These are phyloP conservation scores for Aphelinus atriplicis DNA, from an alignment of 1,140 invertebrate genomes.

Conservation along the genomic window DNA sequence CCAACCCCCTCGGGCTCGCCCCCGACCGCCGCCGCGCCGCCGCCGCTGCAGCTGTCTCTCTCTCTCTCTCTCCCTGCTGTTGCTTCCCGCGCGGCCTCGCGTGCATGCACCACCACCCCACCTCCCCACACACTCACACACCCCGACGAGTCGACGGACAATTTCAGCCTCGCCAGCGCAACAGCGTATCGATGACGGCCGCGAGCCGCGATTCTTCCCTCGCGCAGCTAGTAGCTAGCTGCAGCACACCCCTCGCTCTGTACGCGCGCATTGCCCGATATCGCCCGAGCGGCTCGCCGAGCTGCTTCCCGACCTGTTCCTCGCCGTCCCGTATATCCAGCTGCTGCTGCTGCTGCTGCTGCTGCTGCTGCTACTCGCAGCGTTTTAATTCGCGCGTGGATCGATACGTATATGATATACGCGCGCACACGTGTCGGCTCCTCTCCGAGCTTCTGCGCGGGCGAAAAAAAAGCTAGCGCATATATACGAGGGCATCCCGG, in stretches of 20 bases:
- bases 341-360: too few species aligned
- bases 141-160: too few species aligned
- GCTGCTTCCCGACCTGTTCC: slow-evolving; percentile 41
- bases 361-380: too few species aligned
- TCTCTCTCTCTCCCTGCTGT: slow-evolving; percentile 1
- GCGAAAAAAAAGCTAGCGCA: too few species aligned
- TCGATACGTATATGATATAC: background rate
- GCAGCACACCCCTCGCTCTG: background rate
- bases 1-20: background rate
- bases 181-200: background rate
- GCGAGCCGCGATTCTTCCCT: slow-evolving; percentile 20
- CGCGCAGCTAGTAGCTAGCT: slow-evolving; percentile 22
- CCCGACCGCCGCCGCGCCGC: slow-evolving; percentile 12
- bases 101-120: background rate
- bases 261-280: background rate
- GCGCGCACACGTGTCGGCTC: too few species aligned
- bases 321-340: too few species aligned
- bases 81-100: background rate
- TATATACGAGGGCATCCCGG: too few species aligned
- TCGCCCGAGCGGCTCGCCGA: background rate
- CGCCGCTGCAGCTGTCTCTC: slow-evolving; percentile 2
- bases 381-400: slow-evolving; percentile 44
- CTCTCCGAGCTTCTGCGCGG: too few species aligned
- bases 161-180: background rate
- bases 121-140: background rate